Evolutionary conservation across 2,113 vertebrate species (phyloP).

Genomic region (Pedetes capensis): DNA sequence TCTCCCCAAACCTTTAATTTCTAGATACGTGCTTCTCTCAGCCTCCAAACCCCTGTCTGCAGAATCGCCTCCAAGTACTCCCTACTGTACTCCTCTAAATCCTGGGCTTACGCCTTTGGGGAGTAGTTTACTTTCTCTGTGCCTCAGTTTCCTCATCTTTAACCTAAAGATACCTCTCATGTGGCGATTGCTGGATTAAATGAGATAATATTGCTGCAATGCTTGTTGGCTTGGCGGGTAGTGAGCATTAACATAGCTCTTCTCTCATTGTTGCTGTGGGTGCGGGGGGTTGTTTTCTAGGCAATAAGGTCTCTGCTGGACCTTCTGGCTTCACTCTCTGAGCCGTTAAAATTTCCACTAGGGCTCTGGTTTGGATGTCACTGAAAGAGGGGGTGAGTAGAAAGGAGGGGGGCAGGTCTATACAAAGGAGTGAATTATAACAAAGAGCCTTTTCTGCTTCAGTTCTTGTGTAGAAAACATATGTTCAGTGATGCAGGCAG

Average conservation of each 20-base stretch:
- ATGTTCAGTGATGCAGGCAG: conserved; percentile 92
- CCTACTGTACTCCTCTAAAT: not conserved
- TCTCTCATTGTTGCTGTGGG: not conserved
- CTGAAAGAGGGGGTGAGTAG: conserved; percentile 75
- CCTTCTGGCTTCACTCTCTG: conserved; percentile 62
- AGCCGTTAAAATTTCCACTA: conserved; percentile 72
- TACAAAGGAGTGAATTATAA: conserved; percentile 88
- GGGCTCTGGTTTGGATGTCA: conserved; percentile 82
- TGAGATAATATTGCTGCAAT: not conserved
- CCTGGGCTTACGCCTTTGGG: not conserved
- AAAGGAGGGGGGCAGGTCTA: conserved; percentile 70
- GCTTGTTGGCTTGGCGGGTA: not conserved
- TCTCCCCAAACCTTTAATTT: not conserved
- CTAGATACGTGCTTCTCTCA: not conserved
- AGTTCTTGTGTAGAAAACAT: conserved; percentile 94
- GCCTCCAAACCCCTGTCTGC: not conserved
- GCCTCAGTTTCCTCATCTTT: not conserved
- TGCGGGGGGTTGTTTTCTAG: not conserved
- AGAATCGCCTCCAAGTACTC: not conserved
- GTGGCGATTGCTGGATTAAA: not conserved
- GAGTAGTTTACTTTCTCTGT: not conserved
- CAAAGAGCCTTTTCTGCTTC: conserved; percentile 94
- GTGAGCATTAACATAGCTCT: not conserved
- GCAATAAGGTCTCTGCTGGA: conserved; percentile 46
- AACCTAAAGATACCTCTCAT: not conserved